These are phyloP conservation scores for Drosophila borborema DNA, from an alignment of 2,888 invertebrate genomes.

Conservation along the genomic window DNA sequence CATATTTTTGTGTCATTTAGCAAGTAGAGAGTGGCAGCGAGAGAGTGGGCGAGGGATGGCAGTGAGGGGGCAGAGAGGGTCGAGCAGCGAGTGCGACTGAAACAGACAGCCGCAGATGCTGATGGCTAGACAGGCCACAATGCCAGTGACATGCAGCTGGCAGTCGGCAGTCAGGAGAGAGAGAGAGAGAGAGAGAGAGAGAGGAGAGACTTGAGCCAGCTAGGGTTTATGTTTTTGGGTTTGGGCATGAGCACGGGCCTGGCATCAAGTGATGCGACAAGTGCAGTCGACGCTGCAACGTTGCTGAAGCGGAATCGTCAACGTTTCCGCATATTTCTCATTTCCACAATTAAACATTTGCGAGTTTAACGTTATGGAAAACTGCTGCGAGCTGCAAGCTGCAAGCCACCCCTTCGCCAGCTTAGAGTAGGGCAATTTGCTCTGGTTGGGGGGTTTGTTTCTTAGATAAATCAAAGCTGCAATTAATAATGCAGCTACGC, in stretches of 20 bases:
- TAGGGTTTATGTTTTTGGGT: neutral
- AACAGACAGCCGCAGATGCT: constrained; percentile 77
- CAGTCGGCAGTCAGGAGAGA: neutral
- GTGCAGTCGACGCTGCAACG: constrained; percentile 69
- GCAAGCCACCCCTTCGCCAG: constrained; percentile 5
- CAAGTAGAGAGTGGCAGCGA: constrained; percentile 5
- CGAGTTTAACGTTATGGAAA: constrained; percentile 66
- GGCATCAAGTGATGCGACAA: constrained; percentile 81
- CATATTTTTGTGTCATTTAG: constrained; percentile 84
- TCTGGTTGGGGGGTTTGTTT: constrained; percentile 25
- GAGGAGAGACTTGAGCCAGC: constrained; percentile 1
- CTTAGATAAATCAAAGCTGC: constrained; percentile 78
- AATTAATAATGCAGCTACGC: constrained; percentile 69
- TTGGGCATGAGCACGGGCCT: constrained; percentile 43
- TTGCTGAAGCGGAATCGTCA: constrained; percentile 80
- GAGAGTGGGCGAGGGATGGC: neutral
- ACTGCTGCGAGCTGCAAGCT: constrained; percentile 12
- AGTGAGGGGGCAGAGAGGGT: neutral
- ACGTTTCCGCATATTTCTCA: constrained; percentile 82
- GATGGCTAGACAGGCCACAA: constrained; percentile 68
- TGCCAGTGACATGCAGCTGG: constrained; percentile 64
- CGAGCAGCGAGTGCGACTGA: constrained; percentile 56
- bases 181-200: neutral
- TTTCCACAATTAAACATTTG: constrained; percentile 81
- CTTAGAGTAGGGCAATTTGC: neutral